Evolutionary conservation across 2,113 vertebrate genomes (phyloP).

Genomic region (Equus quagga): DNA sequence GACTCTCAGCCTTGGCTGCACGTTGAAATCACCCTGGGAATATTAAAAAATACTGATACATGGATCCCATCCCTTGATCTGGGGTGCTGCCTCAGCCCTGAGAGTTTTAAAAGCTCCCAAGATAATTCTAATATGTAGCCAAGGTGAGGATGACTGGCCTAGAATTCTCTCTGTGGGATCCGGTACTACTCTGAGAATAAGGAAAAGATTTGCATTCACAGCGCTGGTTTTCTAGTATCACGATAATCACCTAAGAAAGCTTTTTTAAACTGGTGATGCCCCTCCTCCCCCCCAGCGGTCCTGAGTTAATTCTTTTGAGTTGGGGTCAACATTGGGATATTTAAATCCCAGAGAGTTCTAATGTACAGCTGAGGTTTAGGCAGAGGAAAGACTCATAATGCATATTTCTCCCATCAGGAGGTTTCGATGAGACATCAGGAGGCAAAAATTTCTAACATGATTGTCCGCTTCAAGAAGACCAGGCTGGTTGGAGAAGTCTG

Average conservation of each 20-base stretch:
- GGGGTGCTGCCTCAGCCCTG: background rate
- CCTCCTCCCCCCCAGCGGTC: background rate
- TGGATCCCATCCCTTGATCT: background rate
- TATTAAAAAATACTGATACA: background rate
- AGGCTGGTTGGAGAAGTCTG: background rate
- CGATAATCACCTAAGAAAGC: background rate
- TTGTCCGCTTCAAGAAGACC: background rate
- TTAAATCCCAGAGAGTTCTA: background rate
- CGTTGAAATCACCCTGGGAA: background rate
- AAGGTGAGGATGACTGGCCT: background rate
- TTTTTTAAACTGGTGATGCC: background rate
- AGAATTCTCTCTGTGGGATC: background rate
- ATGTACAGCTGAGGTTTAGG: background rate
- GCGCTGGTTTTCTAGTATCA: background rate
- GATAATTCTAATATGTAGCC: background rate
- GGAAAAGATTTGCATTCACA: background rate
- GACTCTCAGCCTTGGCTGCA: background rate
- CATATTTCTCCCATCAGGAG: background rate
- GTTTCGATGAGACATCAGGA: background rate
- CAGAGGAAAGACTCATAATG: background rate
- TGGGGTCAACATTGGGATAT: background rate
- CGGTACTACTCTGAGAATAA: background rate
- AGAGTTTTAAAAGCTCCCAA: conserved; percentile 8
- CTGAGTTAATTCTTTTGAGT: background rate
- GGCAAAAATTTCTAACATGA: background rate